phyloP scores from a whole-genome alignment of 2,113 vertebrate species.

The Rana temporaria region DNA sequence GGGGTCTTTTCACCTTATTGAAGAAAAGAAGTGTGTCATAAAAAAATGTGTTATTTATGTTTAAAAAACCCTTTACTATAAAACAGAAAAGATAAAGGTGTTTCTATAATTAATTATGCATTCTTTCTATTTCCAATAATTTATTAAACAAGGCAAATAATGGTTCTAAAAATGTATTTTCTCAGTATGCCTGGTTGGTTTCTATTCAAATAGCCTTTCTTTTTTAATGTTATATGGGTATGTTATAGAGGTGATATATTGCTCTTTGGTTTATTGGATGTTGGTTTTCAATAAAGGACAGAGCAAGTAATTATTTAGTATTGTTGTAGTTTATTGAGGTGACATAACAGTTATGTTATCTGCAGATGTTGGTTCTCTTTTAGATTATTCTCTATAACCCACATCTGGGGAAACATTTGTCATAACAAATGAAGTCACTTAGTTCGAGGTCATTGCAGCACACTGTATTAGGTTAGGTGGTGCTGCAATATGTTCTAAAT shows the following conservation, averaged over 20 bases:
- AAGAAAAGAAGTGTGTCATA: no score
- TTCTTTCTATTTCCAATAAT: no score
- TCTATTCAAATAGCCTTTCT: no score
- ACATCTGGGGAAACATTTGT: conserved; percentile 59
- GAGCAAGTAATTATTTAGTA: not conserved
- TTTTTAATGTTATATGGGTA: not conserved
- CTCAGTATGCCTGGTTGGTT: no score
- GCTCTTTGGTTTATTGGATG: not conserved
- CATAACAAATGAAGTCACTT: conserved; percentile 64
- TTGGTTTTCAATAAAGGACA: not conserved
- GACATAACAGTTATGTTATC: conserved; percentile 64
- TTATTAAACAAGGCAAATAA: no score
- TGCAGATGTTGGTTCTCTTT: conserved; percentile 66
- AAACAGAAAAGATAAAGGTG: no score
- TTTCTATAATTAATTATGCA: no score
- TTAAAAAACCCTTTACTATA: no score
- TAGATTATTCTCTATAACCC: conserved; percentile 61
- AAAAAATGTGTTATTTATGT: no score
- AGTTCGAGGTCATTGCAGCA: conserved; percentile 40
- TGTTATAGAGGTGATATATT: not conserved
- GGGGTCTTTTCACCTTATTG: no score
- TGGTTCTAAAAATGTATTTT: no score
- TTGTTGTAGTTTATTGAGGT: conserved; percentile 57
- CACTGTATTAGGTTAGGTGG: conserved; percentile 32
- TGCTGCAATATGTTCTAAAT: conserved; percentile 50